Evolutionary conservation across 1,140 invertebrate genomes (phyloP), one percentile per base, ranked within the genome.

Genomic region (Periplaneta americana): DNA sequence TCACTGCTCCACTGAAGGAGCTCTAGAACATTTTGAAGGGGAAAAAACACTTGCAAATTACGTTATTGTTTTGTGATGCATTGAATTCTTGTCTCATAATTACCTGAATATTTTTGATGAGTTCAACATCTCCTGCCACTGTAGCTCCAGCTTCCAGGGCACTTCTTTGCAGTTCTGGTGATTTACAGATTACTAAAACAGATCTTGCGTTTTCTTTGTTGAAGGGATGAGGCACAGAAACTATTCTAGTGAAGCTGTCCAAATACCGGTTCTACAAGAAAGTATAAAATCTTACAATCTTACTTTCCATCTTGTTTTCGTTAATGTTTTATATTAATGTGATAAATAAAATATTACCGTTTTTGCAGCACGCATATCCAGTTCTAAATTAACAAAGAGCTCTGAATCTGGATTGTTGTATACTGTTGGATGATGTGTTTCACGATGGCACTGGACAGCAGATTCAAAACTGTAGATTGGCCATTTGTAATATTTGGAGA

Each of bases 371-470:
- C 90, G 88, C 92, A 96, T 93, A 85, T 96, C 92, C 1, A 96
- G 85, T 87, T 96, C 95, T 82, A 96, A 88, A 37, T 89, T 88
- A 35, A 93, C 91, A 83, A 89, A 90, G 0, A 97, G 84, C 31
- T 90, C 85, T 17, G 94, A 91, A 87, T 93, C 89, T 2, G 94
- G 93, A 74, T 88, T 85, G 88, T 96, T 94, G 81, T 92, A 93
- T 87, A 96, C 92, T 39, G 93, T 92, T 0, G 94, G 93, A 86
- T 96, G 93, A 87, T 96, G 93, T 1, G 91, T 92, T 88, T 97
- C 94, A 77, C 93, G 90, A 85, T 95, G 93, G 84, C 89, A 91
- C 80, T 92, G 86, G 11, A 97, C 88, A n/a, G 95, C 95, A 85
- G 96, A 94, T 37, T 88, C 87, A 22, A 96, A 91, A 5, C 91